Evolutionary conservation across 2,113 vertebrate genomes (phyloP).

Genomic region (Gymnarchus niloticus): DNA sequence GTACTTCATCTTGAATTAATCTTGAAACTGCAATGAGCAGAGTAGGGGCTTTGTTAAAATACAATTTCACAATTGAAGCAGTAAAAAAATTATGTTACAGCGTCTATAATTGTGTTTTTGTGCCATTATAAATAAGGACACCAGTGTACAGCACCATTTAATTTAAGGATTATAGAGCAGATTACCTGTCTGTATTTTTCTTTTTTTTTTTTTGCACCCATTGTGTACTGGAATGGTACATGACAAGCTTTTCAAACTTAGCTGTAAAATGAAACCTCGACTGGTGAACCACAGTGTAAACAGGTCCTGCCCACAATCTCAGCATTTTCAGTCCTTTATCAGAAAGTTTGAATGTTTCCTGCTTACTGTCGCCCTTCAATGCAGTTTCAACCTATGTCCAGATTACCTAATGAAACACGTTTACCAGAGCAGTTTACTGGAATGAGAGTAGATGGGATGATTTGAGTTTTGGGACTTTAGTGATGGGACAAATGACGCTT

Average conservation of each 20-base stretch:
- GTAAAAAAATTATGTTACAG: neutral
- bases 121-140: neutral
- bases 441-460: slow-evolving; percentile 47
- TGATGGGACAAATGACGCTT: too few species aligned
- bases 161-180: neutral
- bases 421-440: slow-evolving; percentile 53
- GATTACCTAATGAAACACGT: slow-evolving; percentile 19
- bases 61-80: neutral
- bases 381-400: neutral
- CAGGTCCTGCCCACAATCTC: too few species aligned
- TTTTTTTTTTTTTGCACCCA: slow-evolving; percentile 15
- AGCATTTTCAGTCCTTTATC: neutral
- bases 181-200: neutral
- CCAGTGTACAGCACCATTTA: neutral
- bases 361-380: neutral
- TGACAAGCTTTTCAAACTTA: neutral
- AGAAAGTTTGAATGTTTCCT: neutral
- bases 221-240: neutral
- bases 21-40: too few species aligned
- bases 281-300: neutral
- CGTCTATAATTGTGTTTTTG: neutral
- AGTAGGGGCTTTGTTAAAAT: neutral
- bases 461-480: slow-evolving; percentile 16
- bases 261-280: neutral
- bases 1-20: neutral